Conservation (phyloP, 2,113 vertebrate genomes). For the Cochlearius cochlearius region DNA sequence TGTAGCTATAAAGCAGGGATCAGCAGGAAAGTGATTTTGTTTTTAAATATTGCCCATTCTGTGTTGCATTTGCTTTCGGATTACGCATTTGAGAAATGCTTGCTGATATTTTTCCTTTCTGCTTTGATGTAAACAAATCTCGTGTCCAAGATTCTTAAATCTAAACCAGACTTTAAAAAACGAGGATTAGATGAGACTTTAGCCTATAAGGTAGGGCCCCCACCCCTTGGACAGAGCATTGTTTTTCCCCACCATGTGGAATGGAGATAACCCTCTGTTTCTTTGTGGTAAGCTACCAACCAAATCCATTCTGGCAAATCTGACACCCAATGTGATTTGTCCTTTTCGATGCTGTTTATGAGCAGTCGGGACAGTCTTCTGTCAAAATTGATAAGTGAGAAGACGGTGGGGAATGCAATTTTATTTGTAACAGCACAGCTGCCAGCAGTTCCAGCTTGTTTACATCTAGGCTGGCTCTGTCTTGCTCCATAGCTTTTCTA, state of each 20-base stretch:
- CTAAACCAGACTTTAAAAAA: not conserved
- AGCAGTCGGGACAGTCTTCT: slow-evolving; percentile 66
- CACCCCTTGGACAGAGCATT: slow-evolving; percentile 2
- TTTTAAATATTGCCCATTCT: not conserved
- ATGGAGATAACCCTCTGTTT: slow-evolving; percentile 55
- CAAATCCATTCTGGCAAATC: slow-evolving; percentile 66
- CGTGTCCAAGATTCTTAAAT: not conserved
- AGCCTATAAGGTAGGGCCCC: not conserved
- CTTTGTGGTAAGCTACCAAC: slow-evolving; percentile 50
- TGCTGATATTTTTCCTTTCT: slow-evolving; percentile 8
- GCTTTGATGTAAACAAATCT: slow-evolving; percentile 45
- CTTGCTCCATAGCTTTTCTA: slow-evolving; percentile 62
- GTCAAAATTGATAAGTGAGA: slow-evolving; percentile 75
- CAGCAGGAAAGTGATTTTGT: not conserved
- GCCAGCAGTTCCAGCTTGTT: slow-evolving; percentile 49
- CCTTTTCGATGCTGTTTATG: slow-evolving; percentile 53
- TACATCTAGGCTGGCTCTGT: slow-evolving; percentile 52
- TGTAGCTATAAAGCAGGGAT: not conserved
- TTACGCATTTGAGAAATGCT: not conserved
- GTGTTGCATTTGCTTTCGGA: not conserved
- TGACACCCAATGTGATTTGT: slow-evolving; percentile 64
- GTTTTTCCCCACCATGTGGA: slow-evolving; percentile 37
- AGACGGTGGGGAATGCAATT: slow-evolving; percentile 53
- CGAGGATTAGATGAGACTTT: not conserved
- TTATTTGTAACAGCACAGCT: slow-evolving; percentile 63